Evolutionary conservation across 2,888 invertebrate species (phyloP).

Genomic region (Rambutsinella grinnellia): DNA sequence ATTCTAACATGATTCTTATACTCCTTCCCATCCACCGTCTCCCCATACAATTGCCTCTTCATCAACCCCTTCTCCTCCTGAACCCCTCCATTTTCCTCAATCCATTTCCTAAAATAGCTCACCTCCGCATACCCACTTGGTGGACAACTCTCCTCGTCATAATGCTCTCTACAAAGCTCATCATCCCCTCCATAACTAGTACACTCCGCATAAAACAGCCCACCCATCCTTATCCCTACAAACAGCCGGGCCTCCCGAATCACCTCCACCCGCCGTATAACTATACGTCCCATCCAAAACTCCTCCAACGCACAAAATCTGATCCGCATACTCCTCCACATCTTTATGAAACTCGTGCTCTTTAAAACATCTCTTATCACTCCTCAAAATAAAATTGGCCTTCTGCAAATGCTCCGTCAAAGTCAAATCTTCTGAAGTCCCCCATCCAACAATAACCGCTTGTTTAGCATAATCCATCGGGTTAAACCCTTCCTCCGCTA

Average conservation of each 20-base stretch:
- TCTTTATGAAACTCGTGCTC: neutral
- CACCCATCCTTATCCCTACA: neutral
- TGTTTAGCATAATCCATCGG: neutral
- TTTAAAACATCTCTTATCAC: slow-evolving; percentile 4
- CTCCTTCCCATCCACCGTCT: neutral
- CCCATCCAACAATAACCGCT: slow-evolving; percentile 8
- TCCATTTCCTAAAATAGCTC: slow-evolving; percentile 7
- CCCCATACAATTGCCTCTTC: neutral
- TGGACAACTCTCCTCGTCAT: slow-evolving; percentile 2
- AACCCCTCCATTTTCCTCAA: slow-evolving; percentile 6
- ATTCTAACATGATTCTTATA: slow-evolving; percentile 12
- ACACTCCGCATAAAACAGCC: slow-evolving; percentile 8
- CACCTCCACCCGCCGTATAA: slow-evolving; percentile 3
- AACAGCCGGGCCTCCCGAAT: slow-evolving; percentile 10
- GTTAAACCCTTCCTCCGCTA: neutral
- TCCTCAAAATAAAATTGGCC: neutral
- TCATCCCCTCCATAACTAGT: no score
- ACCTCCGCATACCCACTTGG: neutral
- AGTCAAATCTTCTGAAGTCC: neutral
- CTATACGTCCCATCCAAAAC: neutral
- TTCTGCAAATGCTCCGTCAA: slow-evolving; percentile 13
- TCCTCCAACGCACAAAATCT: slow-evolving; percentile 16
- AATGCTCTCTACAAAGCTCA: neutral
- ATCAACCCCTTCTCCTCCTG: neutral
- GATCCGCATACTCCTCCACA: slow-evolving; percentile 4